Conservation (phyloP, 2,113 vertebrate genomes). For the Mandrillus leucophaeus region DNA sequence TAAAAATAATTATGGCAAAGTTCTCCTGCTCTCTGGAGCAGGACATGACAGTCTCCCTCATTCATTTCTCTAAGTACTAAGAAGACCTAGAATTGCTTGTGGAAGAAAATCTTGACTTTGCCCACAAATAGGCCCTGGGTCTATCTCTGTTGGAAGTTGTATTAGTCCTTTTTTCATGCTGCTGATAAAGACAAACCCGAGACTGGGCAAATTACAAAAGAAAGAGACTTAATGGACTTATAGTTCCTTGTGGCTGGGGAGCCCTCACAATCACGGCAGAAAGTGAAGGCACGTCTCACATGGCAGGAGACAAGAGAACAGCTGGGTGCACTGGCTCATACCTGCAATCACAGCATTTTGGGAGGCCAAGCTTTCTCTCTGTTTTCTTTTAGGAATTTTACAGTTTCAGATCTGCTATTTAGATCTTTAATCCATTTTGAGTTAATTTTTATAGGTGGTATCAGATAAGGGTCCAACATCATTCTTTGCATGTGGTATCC, state of each 20-base stretch:
- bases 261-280: no score
- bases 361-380: neutral
- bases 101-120: slow-evolving; percentile 15
- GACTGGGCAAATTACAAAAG: no score
- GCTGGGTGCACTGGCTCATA: no score
- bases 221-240: no score
- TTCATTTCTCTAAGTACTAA: neutral
- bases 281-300: no score
- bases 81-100: neutral
- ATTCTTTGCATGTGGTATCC: neutral
- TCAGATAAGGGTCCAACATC: neutral
- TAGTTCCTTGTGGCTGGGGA: no score
- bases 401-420: neutral
- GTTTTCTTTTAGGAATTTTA: neutral
- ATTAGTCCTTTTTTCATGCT: no score
- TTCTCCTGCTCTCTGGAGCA: neutral
- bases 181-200: no score
- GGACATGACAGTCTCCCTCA: neutral
- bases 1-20: neutral
- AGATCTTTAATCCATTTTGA: neutral
- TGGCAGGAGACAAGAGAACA: no score
- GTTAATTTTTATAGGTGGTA: neutral
- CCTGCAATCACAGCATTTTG: no score
- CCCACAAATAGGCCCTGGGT: neutral
- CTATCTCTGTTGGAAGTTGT: neutral